Evolutionary conservation across 2,888 invertebrate species (phyloP), one percentile per base, ranked within the genome.

Genomic region (Prosopocoilus inquinatus): DNA sequence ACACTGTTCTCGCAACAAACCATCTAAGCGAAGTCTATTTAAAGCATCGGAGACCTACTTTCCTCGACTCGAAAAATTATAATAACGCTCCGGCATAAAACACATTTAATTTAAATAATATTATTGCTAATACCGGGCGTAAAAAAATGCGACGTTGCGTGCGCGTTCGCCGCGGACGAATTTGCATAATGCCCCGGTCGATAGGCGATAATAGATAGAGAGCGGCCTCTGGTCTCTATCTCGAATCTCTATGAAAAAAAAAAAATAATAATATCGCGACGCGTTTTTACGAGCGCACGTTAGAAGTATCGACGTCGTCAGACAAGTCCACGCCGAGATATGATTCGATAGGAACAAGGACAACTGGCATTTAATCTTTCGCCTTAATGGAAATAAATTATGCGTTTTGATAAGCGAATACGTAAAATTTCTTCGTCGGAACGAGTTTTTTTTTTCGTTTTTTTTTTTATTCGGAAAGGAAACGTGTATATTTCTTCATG

Each of bases 301-400:
- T 41, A 41, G 41, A 41, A 41, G 15, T 8, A 41, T 41, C 9
- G 13, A 9, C 9, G 8, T n/a, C n/a, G n/a, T n/a, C 41, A 9
- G 12, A 41, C 38, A 13, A 13, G 12, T 38, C 20, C 20, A 28
- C 13, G 41, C 16, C 11, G 41, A 41, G 11, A 41, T 41, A 13
- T 28, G 20, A 28, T 28, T 11, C 7, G 12, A 41, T 41, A 41
- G 38, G 38, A 11, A 41, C 41, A 7, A 16, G 13, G 41, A 41
- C n/a, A 41, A 41, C 41, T 68, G 71, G 74, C 69, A 74, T 75
- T 71, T 75, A 75, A 75, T 76, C 75, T 73, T 67, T 67, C 61
- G 66, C 68, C 67, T 71, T 74, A 74, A 74, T 74, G 73, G 74
- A 5, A 73, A 74, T 74, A 74, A 74, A 74, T 74, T 74, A 74